Evolutionary conservation across 2,113 vertebrate species (phyloP), one percentile per base, ranked within the genome.

Genomic region (Pseudopipra pipra): DNA sequence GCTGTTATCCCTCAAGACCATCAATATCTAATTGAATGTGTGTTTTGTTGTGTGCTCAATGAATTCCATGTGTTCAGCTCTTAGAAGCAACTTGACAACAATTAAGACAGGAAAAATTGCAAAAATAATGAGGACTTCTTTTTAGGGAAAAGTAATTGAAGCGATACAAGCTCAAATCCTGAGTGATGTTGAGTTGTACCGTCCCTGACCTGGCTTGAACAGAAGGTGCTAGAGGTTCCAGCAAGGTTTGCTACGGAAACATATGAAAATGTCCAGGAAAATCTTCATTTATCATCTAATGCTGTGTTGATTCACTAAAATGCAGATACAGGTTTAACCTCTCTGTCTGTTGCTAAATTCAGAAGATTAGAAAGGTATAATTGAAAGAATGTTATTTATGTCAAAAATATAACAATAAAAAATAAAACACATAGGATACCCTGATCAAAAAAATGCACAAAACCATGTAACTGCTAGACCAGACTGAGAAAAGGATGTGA

Each of bases 11-110:
- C 78, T 92, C 86, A 75, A 94, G 88, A 85, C 71, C 39, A 4
- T 92, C 92, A 96, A 51, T 92, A 96, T 68, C 86, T 94, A 89
- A 95, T 89, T 96, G 83, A 94, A 89, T 94, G 76, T 84, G 90
- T 62, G 65, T 68, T 93, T 92, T 86, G 77, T 90, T 96, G 70
- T 85, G 76, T 54, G 65, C 86, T 90, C 58, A 14, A 96, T 95
- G 83, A 82, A 93, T 92, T 89, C 88, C 95, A 86, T 93, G 65
- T 96, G 93, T 96, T 93, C 14, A 17, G 81, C 76, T 84, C 76
- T 85, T 87, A 87, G 70, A 95, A 95, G 61, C 39, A 65, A 75
- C 75, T 86, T 81, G 80, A 96, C 90, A 93, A 77, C 61, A 90
- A 81, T 65, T 68, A 88, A 71, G 54, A 80, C 46, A 90, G 62